Conservation (phyloP, 2,113 vertebrate species). For the Madoqua kirkii region DNA sequence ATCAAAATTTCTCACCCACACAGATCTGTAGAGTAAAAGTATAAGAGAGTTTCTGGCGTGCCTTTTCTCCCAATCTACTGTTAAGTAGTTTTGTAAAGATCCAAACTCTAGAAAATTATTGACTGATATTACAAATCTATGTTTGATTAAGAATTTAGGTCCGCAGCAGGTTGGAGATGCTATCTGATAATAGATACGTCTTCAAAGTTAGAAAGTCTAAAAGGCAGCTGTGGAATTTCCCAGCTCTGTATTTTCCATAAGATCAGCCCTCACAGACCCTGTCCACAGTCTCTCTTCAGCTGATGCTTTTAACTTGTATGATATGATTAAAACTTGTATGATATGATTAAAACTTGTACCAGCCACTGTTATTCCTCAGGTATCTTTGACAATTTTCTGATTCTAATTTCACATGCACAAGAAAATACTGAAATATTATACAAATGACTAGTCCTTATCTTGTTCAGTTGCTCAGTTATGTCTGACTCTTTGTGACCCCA, state of each 20-base stretch:
- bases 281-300: too few species aligned
- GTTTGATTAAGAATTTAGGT: constrained; percentile 19
- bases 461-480: neutral
- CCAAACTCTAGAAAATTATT: neutral
- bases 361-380: neutral
- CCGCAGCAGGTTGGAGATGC: neutral
- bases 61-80: neutral
- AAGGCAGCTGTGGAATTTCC: neutral
- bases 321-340: neutral
- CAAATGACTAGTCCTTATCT: neutral
- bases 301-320: neutral
- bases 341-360: neutral
- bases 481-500: neutral
- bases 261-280: neutral
- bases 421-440: neutral
- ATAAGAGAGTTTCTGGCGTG: neutral
- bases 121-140: neutral
- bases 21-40: neutral
- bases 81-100: neutral
- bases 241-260: neutral
- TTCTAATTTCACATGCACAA: neutral
- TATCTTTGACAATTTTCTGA: neutral
- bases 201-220: neutral
- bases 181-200: neutral
- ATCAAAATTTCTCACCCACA: neutral